Conservation (phyloP, 2,113 vertebrate genomes). For the Pithys albifrons region DNA sequence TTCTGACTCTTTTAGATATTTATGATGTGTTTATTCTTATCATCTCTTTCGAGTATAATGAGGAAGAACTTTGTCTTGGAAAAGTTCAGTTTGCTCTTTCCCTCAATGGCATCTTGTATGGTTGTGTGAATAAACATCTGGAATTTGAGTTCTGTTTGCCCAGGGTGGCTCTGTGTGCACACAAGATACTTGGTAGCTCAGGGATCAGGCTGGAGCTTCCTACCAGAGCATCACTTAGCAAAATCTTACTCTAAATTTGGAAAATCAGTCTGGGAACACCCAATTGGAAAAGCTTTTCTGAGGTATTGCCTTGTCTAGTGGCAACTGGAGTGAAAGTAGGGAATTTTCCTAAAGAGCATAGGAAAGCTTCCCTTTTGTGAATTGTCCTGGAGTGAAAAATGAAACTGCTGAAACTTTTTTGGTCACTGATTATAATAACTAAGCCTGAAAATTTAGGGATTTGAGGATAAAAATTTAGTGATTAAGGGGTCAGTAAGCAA, state of each 20-base stretch:
- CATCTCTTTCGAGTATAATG: background rate
- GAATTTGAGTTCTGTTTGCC: background rate
- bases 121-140: background rate
- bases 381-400: background rate
- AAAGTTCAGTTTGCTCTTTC: background rate
- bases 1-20: background rate
- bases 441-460: background rate
- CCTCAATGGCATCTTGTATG: background rate
- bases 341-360: background rate
- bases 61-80: background rate
- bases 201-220: background rate
- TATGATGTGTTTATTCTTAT: background rate
- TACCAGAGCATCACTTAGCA: background rate
- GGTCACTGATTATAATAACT: background rate
- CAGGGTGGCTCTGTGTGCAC: background rate
- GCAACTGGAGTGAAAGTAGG: background rate
- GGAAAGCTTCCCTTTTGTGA: background rate
- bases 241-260: background rate
- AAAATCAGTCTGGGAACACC: background rate
- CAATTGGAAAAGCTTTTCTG: background rate
- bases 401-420: background rate
- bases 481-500: background rate
- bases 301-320: background rate
- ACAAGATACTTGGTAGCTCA: background rate
- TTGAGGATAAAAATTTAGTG: background rate